Evolutionary conservation across 2,888 invertebrate species (phyloP).

Genomic region (Dicyrtoma fusca): DNA sequence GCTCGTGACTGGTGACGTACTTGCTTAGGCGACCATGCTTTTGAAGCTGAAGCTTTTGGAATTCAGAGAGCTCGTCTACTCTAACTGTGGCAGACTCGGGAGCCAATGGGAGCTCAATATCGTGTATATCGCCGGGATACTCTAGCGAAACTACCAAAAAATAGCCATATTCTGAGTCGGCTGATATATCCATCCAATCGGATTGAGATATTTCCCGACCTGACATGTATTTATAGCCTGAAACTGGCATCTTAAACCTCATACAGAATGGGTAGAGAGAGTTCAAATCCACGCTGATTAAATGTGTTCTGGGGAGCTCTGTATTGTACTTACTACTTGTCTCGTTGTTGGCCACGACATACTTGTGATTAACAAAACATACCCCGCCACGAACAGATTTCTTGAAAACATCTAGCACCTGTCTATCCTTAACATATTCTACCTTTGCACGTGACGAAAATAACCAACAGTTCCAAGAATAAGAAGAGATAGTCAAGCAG

Average conservation of each 20-base stretch:
- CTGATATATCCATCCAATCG: too few species aligned
- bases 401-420: neutral
- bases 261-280: too few species aligned
- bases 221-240: too few species aligned
- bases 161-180: too few species aligned
- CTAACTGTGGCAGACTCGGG: neutral
- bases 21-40: too few species aligned
- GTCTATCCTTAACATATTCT: neutral
- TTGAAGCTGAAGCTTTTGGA: neutral
- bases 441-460: neutral
- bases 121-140: neutral
- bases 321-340: too few species aligned
- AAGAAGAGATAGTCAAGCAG: neutral
- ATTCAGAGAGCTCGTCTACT: neutral
- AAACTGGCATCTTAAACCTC: too few species aligned
- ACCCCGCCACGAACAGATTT: neutral
- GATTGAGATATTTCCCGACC: too few species aligned
- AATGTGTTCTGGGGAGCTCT: too few species aligned
- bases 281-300: too few species aligned
- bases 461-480: constrained; percentile 3
- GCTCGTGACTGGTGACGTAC: neutral
- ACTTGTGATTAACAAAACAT: neutral
- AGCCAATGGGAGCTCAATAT: neutral
- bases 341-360: neutral
- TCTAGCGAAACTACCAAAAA: too few species aligned